A percentile compares a stretch with the other conserved stretches of the same genome.
Evolutionary conservation across 1,140 invertebrate species (phyloP).

Genomic region (Drosophila tani): DNA sequence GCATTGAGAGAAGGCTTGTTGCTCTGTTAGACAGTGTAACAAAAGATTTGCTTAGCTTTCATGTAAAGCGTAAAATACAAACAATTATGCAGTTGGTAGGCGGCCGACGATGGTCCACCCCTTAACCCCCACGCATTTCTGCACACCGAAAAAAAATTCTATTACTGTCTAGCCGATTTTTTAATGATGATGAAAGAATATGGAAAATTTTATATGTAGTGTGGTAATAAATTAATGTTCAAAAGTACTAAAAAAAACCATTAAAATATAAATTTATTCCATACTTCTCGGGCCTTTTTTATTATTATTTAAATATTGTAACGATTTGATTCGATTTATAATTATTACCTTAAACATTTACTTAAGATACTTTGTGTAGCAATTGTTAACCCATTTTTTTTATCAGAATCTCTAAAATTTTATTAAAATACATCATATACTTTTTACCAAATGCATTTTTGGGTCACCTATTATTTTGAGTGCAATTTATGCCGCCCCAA

Average conservation of each 20-base stretch:
- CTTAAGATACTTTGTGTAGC: too few relatives aligned
- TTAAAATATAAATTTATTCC: neutral
- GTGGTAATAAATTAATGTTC: neutral
- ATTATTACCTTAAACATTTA: too few relatives aligned
- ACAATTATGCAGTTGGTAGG: slow-evolving; percentile 75
- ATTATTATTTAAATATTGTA: too few relatives aligned
- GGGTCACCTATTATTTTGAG: neutral
- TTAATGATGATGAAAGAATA: neutral
- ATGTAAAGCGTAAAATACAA: slow-evolving; percentile 83
- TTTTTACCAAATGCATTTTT: neutral
- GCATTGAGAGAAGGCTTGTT: slow-evolving; percentile 33
- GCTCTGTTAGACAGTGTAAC: slow-evolving; percentile 75
- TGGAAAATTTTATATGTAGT: neutral
- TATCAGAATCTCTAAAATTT: neutral
- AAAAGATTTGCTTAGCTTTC: slow-evolving; percentile 83
- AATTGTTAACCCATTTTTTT: neutral
- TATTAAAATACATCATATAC: neutral
- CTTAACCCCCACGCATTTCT: neutral
- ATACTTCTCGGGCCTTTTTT: neutral
- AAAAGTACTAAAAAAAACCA: too few relatives aligned
- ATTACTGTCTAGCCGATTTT: too few relatives aligned
- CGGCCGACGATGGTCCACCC: neutral
- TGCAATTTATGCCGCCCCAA: slow-evolving; percentile 10
- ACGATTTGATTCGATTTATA: neutral
- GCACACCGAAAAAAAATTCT: neutral